Evolutionary conservation across 1,140 invertebrate species (phyloP).

Genomic region (Meloidogyne floridensis): DNA sequence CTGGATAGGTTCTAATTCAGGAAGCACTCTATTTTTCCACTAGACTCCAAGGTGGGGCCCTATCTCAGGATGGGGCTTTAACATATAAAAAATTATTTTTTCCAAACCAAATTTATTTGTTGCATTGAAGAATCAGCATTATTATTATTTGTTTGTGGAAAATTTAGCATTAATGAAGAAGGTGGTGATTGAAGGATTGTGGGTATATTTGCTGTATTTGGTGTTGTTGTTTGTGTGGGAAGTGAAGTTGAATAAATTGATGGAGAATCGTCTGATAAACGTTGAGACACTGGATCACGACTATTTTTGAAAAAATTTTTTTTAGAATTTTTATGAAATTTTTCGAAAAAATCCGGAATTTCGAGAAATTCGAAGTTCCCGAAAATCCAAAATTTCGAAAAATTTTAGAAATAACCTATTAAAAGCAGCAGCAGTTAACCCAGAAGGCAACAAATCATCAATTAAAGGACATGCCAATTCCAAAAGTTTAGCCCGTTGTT

Average conservation of each 20-base stretch:
- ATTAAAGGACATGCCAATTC: conserved; percentile 19
- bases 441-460: conserved; percentile 25
- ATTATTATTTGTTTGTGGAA: not conserved
- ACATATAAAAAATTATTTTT: not conserved
- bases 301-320: not conserved
- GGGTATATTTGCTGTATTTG: not conserved
- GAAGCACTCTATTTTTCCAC: too few species aligned
- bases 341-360: not conserved
- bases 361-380: too few species aligned
- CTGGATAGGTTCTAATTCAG: too few species aligned
- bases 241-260: conserved; percentile 3
- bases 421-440: not conserved
- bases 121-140: not conserved
- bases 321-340: not conserved
- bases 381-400: too few species aligned
- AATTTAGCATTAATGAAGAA: not conserved
- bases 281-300: conserved; percentile 1
- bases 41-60: too few species aligned
- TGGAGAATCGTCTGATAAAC: not conserved
- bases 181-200: not conserved
- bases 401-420: not conserved
- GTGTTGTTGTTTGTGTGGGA: not conserved
- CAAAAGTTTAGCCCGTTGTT: conserved; percentile 18
- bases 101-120: not conserved
- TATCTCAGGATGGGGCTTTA: too few species aligned